A percentile compares a stretch with the other conserved stretches of the same genome.
These are phyloP conservation scores for Syngnathus scovelli DNA, from an alignment of 2,113 vertebrate species.

Conservation along the genomic window DNA sequence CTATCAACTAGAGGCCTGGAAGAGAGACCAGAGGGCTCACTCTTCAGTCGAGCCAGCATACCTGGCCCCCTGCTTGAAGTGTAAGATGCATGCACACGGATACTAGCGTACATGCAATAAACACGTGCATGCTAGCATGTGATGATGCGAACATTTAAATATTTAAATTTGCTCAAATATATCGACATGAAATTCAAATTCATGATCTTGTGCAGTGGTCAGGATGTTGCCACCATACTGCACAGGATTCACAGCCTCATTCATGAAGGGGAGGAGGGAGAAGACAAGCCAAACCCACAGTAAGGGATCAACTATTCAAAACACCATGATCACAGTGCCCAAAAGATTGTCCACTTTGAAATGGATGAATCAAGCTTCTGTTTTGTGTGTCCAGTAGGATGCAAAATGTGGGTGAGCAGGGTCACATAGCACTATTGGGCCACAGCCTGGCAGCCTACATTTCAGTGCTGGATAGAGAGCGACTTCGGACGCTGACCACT, in stretches of 20 bases:
- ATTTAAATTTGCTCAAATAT: background rate
- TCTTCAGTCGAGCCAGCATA: slow-evolving; percentile 76
- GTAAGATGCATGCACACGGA: slow-evolving; percentile 62
- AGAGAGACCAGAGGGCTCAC: slow-evolving; percentile 69
- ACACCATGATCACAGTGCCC: background rate
- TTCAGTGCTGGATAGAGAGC: slow-evolving; percentile 85
- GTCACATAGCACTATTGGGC: slow-evolving; percentile 91
- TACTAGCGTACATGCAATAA: background rate
- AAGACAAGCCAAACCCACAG: slow-evolving; percentile 74
- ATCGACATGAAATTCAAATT: background rate
- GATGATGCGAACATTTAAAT: background rate
- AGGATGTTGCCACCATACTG: slow-evolving; percentile 84
- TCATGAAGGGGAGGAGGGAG: slow-evolving; percentile 81
- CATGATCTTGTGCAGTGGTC: slow-evolving; percentile 73
- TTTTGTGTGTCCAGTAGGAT: slow-evolving; percentile 66
- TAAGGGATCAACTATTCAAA: slow-evolving; percentile 44
- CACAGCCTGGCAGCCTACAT: slow-evolving; percentile 95
- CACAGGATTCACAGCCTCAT: slow-evolving; percentile 90
- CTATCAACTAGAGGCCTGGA: slow-evolving; percentile 70
- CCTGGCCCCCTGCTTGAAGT: slow-evolving; percentile 92
- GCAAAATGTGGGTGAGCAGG: slow-evolving; percentile 86
- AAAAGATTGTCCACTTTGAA: background rate
- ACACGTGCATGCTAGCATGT: background rate
- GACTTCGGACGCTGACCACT: slow-evolving; percentile 86
- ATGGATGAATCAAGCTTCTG: background rate